Conservation (phyloP, 1,140 invertebrate genomes). For the Drosophila funebris region DNA sequence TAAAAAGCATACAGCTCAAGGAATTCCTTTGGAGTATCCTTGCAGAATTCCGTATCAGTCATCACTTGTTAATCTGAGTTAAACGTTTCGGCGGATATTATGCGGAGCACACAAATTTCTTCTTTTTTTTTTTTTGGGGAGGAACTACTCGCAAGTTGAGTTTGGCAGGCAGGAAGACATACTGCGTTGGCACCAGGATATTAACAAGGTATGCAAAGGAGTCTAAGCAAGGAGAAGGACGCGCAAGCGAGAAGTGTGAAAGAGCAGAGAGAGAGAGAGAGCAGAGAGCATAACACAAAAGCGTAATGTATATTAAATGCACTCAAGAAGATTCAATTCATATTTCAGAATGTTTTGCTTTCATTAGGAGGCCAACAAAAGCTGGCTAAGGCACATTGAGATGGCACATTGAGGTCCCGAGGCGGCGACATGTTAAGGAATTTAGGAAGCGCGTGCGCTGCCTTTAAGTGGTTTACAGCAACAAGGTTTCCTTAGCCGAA, state of each 20-base stretch:
- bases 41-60: constrained; percentile 49
- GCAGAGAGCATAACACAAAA: constrained; percentile 9
- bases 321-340: constrained; percentile 78
- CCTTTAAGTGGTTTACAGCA: constrained; percentile 59
- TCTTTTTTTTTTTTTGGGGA: constrained; percentile 19
- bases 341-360: constrained; percentile 77
- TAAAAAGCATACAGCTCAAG: constrained; percentile 42
- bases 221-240: neutral
- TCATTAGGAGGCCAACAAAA: constrained; percentile 70
- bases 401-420: neutral
- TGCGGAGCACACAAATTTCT: constrained; percentile 22
- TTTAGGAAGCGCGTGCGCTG: constrained; percentile 63
- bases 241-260: too few species aligned
- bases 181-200: constrained; percentile 56
- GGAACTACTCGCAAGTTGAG: constrained; percentile 60
- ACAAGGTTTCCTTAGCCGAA: constrained; percentile 13
- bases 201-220: constrained; percentile 55
- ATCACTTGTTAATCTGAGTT: constrained; percentile 77
- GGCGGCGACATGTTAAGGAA: constrained; percentile 48
- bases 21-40: constrained; percentile 6
- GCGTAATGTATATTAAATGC: constrained; percentile 79
- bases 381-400: neutral
- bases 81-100: constrained; percentile 78
- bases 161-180: constrained; percentile 53
- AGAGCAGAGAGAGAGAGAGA: neutral